Conservation (phyloP, 64 coral and sea anemone species). For the Stichodactyla helianthus region DNA sequence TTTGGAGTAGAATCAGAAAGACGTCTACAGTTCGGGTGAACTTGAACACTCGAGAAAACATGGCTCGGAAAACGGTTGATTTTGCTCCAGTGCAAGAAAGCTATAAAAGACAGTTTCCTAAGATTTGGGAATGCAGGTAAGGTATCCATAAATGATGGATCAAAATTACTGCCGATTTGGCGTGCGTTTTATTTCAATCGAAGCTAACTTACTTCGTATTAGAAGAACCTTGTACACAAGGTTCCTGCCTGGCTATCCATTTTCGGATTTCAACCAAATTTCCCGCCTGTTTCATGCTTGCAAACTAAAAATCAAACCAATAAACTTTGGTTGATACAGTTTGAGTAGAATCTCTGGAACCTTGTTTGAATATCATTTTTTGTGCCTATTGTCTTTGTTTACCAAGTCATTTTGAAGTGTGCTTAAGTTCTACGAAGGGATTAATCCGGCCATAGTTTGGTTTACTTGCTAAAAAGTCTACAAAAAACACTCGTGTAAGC, state of each 20-base stretch:
- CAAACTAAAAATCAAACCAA: neutral
- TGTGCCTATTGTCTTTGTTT: neutral
- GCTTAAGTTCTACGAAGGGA: neutral
- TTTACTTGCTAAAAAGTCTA: neutral
- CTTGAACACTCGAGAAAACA: neutral
- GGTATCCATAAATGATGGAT: neutral
- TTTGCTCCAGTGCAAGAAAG: constrained; percentile 1
- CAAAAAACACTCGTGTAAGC: neutral
- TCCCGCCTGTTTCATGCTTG: neutral
- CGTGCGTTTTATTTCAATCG: no score
- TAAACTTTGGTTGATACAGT: neutral
- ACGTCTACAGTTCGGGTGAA: neutral
- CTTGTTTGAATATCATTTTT: neutral
- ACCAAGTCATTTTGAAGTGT: neutral
- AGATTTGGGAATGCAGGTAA: constrained; percentile 38
- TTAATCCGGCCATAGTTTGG: neutral
- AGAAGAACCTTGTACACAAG: neutral
- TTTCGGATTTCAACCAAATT: neutral
- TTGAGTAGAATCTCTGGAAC: neutral
- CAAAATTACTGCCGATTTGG: no score
- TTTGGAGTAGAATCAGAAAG: neutral
- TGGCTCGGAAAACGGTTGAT: neutral
- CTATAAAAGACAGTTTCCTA: constrained; percentile 17
- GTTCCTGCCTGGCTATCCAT: neutral
- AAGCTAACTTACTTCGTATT: neutral